phyloP scores from a whole-genome alignment of 92 coral and sea anemone species.

The Montipora capitata region DNA sequence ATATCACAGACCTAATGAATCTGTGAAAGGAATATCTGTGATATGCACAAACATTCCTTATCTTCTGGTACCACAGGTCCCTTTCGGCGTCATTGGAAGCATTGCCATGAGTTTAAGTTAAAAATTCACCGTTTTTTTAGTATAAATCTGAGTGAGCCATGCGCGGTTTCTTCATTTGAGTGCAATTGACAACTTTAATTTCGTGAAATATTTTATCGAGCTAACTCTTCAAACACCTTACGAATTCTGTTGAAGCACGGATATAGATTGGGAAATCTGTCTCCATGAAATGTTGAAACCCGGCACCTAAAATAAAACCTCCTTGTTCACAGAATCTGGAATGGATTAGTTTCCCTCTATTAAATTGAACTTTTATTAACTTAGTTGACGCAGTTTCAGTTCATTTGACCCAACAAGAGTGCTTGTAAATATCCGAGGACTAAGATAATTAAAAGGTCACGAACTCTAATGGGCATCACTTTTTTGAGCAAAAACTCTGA shows the following conservation, averaged over 20 bases:
- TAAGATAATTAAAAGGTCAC: not conserved
- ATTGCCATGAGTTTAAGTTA: not conserved
- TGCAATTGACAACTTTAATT: not conserved
- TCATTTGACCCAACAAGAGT: not conserved
- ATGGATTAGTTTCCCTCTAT: not conserved
- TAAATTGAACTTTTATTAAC: not conserved
- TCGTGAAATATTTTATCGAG: not conserved
- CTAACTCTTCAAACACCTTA: not conserved
- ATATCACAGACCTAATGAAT: conserved; percentile 44
- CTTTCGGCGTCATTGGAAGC: not conserved
- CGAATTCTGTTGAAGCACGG: no score
- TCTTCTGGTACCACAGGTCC: not conserved
- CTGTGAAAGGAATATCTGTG: conserved; percentile 55
- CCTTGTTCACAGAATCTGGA: no score
- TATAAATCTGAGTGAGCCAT: no score
- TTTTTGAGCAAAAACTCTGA: not conserved
- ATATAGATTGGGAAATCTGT: no score
- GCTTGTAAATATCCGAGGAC: not conserved
- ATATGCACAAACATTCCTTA: conserved; percentile 25
- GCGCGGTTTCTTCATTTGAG: not conserved
- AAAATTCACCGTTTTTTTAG: conserved; percentile 4
- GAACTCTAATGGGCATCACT: not conserved
- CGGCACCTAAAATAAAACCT: no score
- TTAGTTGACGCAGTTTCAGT: not conserved
- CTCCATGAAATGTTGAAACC: no score